Base-by-base conservation (phyloP, 2,797 vertebrate genomes). In the Gambelia wislizenii region DNA sequence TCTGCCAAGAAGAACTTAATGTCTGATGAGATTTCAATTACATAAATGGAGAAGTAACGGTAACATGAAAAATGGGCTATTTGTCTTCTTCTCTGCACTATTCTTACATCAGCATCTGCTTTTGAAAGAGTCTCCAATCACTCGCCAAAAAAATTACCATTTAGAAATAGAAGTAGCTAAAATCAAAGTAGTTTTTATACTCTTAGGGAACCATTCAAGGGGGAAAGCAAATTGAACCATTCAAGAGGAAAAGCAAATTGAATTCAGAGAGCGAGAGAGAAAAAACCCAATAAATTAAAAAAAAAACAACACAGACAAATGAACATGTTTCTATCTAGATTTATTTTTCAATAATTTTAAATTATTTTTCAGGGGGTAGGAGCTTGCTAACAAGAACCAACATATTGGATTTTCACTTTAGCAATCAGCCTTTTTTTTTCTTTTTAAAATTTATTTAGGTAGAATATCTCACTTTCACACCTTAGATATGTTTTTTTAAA, bases 111-210 rank as follows among this genome's bases (percentile, higher is more conserved):
- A 0, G 49, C 67, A 84, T 64, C 47, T 86, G 64, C 75, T 88
- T 82, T 88, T 88, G 56, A 93, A 92, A 90, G 49, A 85, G 75
- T 70, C 6, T 87, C 74, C n/a, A 94, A 47, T 77, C 70, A 59
- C 7, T 42, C 80, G 78, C 20, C 1, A 9, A 91, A 84, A 82
- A 91, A 87, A 54, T 69, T 13, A 30, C 67, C 42, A 87, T 77
- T 95, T 90, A 93, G 27, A 95, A 94, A 87, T 86, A 85, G 30
- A 77, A 12, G 39, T 44, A 33, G 2, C 1, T 2, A 77, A 92
- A 82, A 93, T 67, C 44, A 91, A 82, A 75, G 81, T 84, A 89
- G 39, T 72, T 14, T 67, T 86, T 74, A 49, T 47, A 36, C 69
- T 91, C 89, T 74, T 14, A 54, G 79, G 84, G 56, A 89, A 33